These are phyloP conservation scores for Ficedula albicollis DNA, from an alignment of 2,797 vertebrate genomes.

Conservation along the genomic window DNA sequence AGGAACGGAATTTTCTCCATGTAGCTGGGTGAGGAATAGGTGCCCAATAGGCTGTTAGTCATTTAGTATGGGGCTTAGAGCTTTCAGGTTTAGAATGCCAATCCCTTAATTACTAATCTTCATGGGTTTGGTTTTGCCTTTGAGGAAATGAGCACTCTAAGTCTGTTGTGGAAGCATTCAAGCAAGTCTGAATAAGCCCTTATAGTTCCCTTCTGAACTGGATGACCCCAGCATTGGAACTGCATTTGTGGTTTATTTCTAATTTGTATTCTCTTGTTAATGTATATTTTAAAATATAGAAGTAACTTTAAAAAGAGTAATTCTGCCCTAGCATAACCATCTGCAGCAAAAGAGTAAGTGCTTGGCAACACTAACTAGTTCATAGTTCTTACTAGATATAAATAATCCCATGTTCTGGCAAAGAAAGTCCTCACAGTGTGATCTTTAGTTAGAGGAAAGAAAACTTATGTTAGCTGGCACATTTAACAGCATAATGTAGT, in stretches of 20 bases:
- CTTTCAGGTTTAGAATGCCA: background rate
- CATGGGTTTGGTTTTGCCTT: background rate
- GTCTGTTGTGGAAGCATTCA: background rate
- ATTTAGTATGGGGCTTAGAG: background rate
- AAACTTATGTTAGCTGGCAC: constrained; percentile 42
- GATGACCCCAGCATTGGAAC: background rate
- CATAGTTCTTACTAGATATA: constrained; percentile 48
- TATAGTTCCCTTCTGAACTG: background rate
- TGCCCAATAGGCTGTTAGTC: background rate
- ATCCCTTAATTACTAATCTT: constrained; percentile 4
- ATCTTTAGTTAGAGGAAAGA: constrained; percentile 48
- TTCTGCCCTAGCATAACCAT: constrained; percentile 15
- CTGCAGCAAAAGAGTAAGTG: constrained; percentile 23
- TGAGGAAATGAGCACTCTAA: background rate
- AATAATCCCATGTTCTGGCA: constrained; percentile 53
- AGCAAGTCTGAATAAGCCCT: constrained; percentile 29
- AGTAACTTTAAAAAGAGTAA: constrained; percentile 3
- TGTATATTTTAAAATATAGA: background rate
- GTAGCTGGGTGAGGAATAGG: background rate
- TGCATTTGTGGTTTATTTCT: background rate
- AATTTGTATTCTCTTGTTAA: background rate
- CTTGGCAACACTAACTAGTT: constrained; percentile 34
- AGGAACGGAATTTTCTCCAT: constrained; percentile 1
- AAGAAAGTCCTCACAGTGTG: constrained; percentile 14
- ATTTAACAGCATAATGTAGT: constrained; percentile 26